Percentiles rank a stretch among this genome's conserved stretches.
phyloP scores from a whole-genome alignment of 2,797 vertebrate species.

The Danio tinwini region DNA sequence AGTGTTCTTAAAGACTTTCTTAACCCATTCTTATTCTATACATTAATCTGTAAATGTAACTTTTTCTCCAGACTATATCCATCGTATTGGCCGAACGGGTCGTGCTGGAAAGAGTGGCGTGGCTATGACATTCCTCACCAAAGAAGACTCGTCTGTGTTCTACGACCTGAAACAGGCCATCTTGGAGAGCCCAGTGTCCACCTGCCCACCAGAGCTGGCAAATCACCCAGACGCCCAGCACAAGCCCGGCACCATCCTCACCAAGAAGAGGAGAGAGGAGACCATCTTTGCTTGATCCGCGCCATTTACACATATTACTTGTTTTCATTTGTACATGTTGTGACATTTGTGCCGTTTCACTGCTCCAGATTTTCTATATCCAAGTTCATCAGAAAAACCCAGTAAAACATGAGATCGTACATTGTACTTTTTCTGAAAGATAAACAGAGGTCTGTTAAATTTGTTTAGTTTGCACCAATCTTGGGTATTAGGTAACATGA shows the following conservation, averaged over 20 bases:
- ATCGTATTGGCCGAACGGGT: constrained; percentile 96
- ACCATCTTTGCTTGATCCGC: constrained; percentile 92
- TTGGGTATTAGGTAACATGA: too few relatives aligned
- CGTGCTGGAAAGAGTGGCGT: constrained; percentile 96
- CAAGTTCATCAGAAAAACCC: not conserved
- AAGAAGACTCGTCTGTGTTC: constrained; percentile 94
- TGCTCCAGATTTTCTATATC: not conserved
- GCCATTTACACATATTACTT: not conserved
- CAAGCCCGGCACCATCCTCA: constrained; percentile 98
- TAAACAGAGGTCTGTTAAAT: not conserved
- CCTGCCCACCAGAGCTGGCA: constrained; percentile 93
- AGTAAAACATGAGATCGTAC: not conserved
- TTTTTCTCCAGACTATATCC: constrained; percentile 90
- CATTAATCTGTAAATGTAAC: not conserved
- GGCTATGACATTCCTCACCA: constrained; percentile 97
- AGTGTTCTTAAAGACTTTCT: not conserved
- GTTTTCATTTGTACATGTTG: not conserved
- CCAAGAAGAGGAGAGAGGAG: constrained; percentile 97
- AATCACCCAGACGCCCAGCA: constrained; percentile 98
- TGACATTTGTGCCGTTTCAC: not conserved
- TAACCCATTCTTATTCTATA: not conserved
- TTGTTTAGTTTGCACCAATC: too few relatives aligned
- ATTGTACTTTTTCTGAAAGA: not conserved
- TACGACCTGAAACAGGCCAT: constrained; percentile 98
- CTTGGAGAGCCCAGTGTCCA: constrained; percentile 96